Base-by-base conservation (phyloP, 2,113 vertebrate genomes). In the Sinocyclocheilus anophthalmus region DNA sequence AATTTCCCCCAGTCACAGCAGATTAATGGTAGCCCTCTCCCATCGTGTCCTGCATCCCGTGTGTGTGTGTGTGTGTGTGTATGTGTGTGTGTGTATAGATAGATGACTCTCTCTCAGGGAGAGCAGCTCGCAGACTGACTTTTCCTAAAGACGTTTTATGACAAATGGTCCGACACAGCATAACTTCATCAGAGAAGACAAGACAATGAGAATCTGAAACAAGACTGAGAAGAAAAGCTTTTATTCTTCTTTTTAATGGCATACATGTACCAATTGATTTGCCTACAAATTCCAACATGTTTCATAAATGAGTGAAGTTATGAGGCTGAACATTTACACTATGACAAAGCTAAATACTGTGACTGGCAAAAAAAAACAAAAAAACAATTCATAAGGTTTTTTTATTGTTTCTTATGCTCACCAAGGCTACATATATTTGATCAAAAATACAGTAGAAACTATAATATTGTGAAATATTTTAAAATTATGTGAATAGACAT, bases 1-100 rank as follows among this genome's bases (percentile, higher is more conserved):
- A 94, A 94, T 94, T 96, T 95, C 94, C 94, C 93, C 94, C 92
- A 95, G 94, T 95, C 94, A 94, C 76, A 76, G 89, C 92, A 94
- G 94, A 96, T 95, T 95, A 95, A 95, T 96, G 94, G 92, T 90
- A 91, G 88, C 85, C 80, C 91, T 93, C 91, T 92, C 90, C 90
- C 85, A 88, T 92, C 92, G 93, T 94, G 93, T 90, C 93, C 91
- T 91, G 90, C 91, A 83, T 78, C 92, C 72, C 48, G 39, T 59
- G 45, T 45, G 81, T 70, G 85, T 84, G 78, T 57, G 84, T 79
- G 48, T 77, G 69, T 14, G 81, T 37, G 67, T 81, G 76, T 76
- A 94, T 92, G 89, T 37, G 33, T 37, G 42, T 45, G 42, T 45
- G 86, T 84, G 50, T 83, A n/a, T 86, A 76, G 92, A 95, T 94